Percentiles rank a stretch among this genome's conserved stretches.
Conservation (phyloP, 2,113 vertebrate genomes). For the Alethe castanea region DNA sequence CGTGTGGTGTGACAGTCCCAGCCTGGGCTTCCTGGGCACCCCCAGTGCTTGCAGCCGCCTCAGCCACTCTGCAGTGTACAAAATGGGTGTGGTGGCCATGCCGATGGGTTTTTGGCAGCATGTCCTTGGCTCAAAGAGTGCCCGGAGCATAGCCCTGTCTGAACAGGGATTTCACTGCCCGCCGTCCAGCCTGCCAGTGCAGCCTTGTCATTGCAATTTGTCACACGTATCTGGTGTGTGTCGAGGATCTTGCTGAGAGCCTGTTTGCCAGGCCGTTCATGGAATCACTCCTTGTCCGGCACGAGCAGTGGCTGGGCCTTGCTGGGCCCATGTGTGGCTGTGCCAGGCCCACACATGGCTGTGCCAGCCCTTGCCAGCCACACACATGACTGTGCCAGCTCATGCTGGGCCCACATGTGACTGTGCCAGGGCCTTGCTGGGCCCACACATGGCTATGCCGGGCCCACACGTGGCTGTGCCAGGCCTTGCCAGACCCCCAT, state of each 20-base stretch:
- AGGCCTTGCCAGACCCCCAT: no score
- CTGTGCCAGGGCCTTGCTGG: no score
- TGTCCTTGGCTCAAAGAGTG: neutral
- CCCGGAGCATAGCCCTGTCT: neutral
- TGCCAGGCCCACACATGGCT: no score
- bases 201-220: constrained; percentile 34
- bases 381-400: no score
- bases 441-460: no score
- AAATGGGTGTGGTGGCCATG: neutral
- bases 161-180: neutral
- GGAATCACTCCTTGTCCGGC: neutral
- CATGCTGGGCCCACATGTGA: no score
- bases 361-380: no score
- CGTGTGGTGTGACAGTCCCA: rapidly evolving
- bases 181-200: neutral
- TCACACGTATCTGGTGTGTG: neutral
- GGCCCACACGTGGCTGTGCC: no score
- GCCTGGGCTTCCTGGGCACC: neutral
- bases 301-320: rapidly evolving
- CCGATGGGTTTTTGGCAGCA: neutral
- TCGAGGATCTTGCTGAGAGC: neutral
- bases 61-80: neutral
- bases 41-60: rapidly evolving
- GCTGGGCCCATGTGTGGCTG: rapidly evolving
- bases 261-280: neutral